Conservation (phyloP, 2,888 invertebrate species). For the Drosophila mettleri region DNA sequence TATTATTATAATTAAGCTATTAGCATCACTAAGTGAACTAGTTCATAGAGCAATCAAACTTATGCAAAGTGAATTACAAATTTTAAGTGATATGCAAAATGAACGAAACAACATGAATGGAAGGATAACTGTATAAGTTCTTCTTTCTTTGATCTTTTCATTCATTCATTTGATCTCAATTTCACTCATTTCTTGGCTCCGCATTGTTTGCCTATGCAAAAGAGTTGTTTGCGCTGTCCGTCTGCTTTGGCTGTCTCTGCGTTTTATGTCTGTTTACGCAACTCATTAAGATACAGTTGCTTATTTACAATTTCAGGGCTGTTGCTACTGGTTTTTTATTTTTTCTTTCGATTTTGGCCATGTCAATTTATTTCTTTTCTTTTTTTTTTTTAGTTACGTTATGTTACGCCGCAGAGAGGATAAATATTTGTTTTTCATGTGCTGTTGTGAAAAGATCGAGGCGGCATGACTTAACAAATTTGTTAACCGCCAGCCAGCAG, state of each 20-base stretch:
- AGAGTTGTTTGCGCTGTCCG: conserved; percentile 11
- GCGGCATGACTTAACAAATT: conserved; percentile 78
- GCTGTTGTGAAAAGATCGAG: conserved; percentile 74
- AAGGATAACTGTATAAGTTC: too few species aligned
- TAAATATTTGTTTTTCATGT: conserved; percentile 77
- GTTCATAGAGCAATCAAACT: too few species aligned
- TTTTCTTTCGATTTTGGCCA: conserved; percentile 51
- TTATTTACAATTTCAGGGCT: conserved; percentile 54
- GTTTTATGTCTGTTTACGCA: conserved; percentile 37
- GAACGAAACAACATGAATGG: too few species aligned
- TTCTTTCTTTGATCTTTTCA: not conserved
- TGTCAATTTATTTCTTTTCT: conserved; percentile 20
- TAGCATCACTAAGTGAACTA: too few species aligned
- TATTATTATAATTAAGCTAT: too few species aligned
- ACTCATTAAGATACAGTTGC: conserved; percentile 52
- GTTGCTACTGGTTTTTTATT: conserved; percentile 67
- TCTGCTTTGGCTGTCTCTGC: not conserved
- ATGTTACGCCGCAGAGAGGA: conserved; percentile 14
- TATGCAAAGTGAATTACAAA: too few species aligned
- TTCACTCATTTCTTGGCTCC: conserved; percentile 2
- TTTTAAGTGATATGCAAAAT: too few species aligned
- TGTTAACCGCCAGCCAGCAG: conserved; percentile 44
- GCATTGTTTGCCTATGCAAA: conserved; percentile 32
- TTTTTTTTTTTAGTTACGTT: conserved; percentile 19
- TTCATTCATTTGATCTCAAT: not conserved